A percentile compares a stretch with the other conserved stretches of the same genome.
Conservation (phyloP, 2,888 invertebrate species). For the Bhutanitis thaidina region DNA sequence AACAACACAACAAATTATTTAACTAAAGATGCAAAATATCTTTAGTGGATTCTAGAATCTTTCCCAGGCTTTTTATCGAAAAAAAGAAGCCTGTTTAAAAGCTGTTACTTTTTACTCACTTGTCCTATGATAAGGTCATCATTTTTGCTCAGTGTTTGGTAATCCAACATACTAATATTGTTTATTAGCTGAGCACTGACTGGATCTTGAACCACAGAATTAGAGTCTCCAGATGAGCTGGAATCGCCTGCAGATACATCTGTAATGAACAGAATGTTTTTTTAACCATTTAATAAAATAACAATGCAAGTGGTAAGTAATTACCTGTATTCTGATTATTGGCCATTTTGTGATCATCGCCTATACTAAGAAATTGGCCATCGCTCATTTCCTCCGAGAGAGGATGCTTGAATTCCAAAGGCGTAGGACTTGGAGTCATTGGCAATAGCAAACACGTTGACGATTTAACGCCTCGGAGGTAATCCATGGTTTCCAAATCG, state of each 20-base stretch:
- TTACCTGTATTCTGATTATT: constrained; percentile 56
- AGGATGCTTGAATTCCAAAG: constrained; percentile 79
- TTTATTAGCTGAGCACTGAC: constrained; percentile 77
- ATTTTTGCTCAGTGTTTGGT: constrained; percentile 73
- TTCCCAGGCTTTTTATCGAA: too few relatives aligned
- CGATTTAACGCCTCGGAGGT: constrained; percentile 81
- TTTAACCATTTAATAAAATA: background rate
- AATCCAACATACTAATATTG: constrained; percentile 76
- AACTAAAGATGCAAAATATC: too few relatives aligned
- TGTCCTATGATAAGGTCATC: constrained; percentile 66
- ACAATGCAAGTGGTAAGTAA: background rate
- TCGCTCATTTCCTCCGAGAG: constrained; percentile 76
- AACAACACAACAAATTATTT: too few relatives aligned
- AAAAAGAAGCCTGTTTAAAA: too few relatives aligned
- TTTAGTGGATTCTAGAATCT: too few relatives aligned
- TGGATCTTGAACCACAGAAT: constrained; percentile 72
- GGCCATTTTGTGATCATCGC: constrained; percentile 51
- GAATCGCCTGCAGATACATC: constrained; percentile 67
- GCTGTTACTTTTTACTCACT: constrained; percentile 36
- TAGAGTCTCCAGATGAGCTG: constrained; percentile 73
- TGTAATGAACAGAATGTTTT: too few relatives aligned
- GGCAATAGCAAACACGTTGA: constrained; percentile 83
- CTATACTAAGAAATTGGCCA: constrained; percentile 60
- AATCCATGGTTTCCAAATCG: constrained; percentile 62
- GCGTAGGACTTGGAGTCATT: constrained; percentile 81